Evolutionary conservation across 2,113 vertebrate genomes (phyloP).

Genomic region (Malurus melanocephalus): DNA sequence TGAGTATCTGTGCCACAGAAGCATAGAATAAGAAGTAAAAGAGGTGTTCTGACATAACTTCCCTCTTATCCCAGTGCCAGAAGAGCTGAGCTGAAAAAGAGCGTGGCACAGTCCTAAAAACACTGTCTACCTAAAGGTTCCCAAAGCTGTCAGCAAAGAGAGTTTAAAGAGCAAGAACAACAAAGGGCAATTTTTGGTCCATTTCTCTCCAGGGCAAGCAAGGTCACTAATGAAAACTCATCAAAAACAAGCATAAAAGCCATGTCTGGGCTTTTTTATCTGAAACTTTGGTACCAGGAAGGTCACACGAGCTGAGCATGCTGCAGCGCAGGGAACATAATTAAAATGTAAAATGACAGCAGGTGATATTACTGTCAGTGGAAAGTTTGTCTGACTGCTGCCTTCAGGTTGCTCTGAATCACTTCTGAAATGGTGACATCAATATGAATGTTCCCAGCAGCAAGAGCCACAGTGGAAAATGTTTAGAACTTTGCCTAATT

Average conservation of each 20-base stretch:
- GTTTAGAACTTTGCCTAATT: constrained; percentile 20
- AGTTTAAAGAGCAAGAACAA: not conserved
- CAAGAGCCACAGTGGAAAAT: not conserved
- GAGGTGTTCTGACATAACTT: not conserved
- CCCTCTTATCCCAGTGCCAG: not conserved
- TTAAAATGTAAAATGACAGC: constrained; percentile 23
- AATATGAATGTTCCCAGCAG: not conserved
- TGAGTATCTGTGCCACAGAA: not conserved
- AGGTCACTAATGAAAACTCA: not conserved
- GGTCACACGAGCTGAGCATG: not conserved
- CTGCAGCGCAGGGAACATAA: not conserved
- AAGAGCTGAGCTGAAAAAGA: not conserved
- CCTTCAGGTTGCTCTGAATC: not conserved
- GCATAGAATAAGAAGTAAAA: not conserved
- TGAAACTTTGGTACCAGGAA: not conserved
- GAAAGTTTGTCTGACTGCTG: not conserved
- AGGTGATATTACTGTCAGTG: rapidly evolving
- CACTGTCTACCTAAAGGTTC: not conserved
- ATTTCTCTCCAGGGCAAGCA: not conserved
- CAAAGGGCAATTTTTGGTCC: not conserved
- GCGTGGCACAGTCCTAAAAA: not conserved
- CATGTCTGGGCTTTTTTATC: not conserved
- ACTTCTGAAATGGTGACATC: constrained; percentile 29
- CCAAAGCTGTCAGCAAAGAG: not conserved
- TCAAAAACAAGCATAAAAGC: constrained; percentile 4